phyloP scores from a whole-genome alignment of 2,888 invertebrate species.

The Pristionchus exspectatus region DNA sequence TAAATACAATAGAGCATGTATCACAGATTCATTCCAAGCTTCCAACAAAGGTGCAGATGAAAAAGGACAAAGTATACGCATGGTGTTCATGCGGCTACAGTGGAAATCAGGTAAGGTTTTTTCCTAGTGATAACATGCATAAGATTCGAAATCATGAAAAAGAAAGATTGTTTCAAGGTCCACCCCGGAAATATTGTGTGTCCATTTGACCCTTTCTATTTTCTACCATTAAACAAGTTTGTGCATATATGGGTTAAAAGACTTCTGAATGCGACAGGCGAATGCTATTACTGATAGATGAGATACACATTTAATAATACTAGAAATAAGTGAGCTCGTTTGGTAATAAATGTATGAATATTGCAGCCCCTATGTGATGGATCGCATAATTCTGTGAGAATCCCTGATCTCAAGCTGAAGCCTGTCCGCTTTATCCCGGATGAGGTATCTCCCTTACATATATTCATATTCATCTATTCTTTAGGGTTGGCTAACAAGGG shows the following conservation, averaged over 20 bases:
- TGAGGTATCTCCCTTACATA: slow-evolving; percentile 75
- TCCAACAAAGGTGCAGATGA: slow-evolving; percentile 67
- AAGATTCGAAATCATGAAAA: no score
- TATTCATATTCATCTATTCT: background rate
- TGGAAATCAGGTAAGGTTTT: slow-evolving; percentile 84
- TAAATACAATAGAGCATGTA: background rate
- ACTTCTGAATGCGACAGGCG: no score
- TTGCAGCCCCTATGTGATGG: slow-evolving; percentile 94
- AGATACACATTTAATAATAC: no score
- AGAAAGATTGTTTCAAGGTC: no score
- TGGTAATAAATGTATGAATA: background rate
- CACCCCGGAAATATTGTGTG: no score
- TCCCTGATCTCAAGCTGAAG: slow-evolving; percentile 82
- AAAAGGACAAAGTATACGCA: slow-evolving; percentile 87
- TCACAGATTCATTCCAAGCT: slow-evolving; percentile 52
- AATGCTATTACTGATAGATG: no score
- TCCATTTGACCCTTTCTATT: no score
- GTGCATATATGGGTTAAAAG: no score
- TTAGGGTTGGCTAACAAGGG: no score
- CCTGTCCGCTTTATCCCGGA: slow-evolving; percentile 90
- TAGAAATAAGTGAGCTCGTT: no score
- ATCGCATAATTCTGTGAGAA: slow-evolving; percentile 84
- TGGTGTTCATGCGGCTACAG: slow-evolving; percentile 98
- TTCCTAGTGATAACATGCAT: background rate
- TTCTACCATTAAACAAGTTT: no score